These are phyloP conservation scores for Epinotia bilunana DNA, from an alignment of 2,888 invertebrate species.

Conservation along the genomic window DNA sequence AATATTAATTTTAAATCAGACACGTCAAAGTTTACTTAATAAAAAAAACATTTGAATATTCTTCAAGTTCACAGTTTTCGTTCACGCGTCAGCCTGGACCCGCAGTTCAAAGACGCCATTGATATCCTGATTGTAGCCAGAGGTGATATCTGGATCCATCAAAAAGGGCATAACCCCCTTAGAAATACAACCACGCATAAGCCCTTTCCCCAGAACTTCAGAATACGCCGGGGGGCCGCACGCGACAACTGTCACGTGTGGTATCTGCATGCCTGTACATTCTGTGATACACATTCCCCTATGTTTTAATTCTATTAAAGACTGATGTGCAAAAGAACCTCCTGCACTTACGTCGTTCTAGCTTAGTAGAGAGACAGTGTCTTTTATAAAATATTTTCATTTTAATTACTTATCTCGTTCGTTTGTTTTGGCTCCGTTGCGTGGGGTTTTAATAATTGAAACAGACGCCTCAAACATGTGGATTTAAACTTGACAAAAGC, in stretches of 20 bases:
- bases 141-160: slow-evolving; percentile 21
- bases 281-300: slow-evolving; percentile 9
- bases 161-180: not conserved
- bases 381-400: slow-evolving; percentile 26
- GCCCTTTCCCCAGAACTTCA: not conserved
- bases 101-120: slow-evolving; percentile 48
- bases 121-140: slow-evolving; percentile 46
- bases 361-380: not conserved
- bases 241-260: slow-evolving; percentile 33
- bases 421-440: slow-evolving; percentile 18
- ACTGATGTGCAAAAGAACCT: not conserved
- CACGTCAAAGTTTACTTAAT: not conserved
- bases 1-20: not conserved
- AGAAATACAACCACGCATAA: not conserved
- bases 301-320: not conserved
- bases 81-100: slow-evolving; percentile 16
- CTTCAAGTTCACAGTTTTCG: slow-evolving; percentile 33
- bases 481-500: not conserved
- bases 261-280: slow-evolving; percentile 34
- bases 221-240: slow-evolving; percentile 1
- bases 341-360: not conserved
- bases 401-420: slow-evolving; percentile 25
- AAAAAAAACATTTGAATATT: not conserved
- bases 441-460: not conserved
- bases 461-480: too few relatives aligned